A percentile compares a stretch with the other conserved stretches of the same genome.
phyloP scores from a whole-genome alignment of 1,140 invertebrate species.

The Drosophila rufa region DNA sequence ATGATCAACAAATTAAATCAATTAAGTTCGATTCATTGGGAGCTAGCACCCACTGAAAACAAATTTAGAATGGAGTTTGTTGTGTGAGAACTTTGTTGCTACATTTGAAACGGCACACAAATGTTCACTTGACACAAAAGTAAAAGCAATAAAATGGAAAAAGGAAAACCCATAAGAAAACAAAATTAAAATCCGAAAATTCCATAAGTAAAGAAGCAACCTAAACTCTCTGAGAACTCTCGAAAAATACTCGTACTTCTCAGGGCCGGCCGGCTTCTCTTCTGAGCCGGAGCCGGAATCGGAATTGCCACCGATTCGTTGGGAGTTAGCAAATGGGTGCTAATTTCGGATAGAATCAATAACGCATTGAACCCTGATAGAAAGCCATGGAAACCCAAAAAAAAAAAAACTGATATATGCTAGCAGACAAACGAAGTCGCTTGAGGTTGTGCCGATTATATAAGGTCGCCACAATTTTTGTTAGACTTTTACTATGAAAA shows the following conservation, averaged over 20 bases:
- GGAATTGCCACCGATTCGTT: constrained; percentile 40
- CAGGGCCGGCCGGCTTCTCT: constrained; percentile 18
- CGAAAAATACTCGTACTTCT: neutral
- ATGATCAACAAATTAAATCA: no score
- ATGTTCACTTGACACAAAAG: neutral
- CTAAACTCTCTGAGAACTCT: no score
- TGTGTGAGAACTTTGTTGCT: no score
- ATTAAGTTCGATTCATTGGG: no score
- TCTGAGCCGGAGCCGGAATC: constrained; percentile 33
- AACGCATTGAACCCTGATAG: constrained; percentile 56
- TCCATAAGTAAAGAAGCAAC: no score
- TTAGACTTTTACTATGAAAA: neutral
- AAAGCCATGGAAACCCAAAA: constrained; percentile 22
- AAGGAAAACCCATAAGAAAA: neutral
- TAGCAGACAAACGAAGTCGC: constrained; percentile 39
- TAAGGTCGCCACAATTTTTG: constrained; percentile 20
- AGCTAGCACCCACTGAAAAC: neutral
- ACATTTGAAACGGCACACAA: neutral
- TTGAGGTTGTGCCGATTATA: constrained; percentile 57
- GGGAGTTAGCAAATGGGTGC: constrained; percentile 62
- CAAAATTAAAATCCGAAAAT: neutral
- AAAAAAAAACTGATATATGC: neutral
- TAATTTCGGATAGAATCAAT: constrained; percentile 54
- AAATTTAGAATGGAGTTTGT: no score
- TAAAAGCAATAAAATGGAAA: neutral